A percentile compares a stretch with the other conserved stretches of the same genome.
Evolutionary conservation across 2,113 vertebrate species (phyloP).

Genomic region (Symphodus melops): DNA sequence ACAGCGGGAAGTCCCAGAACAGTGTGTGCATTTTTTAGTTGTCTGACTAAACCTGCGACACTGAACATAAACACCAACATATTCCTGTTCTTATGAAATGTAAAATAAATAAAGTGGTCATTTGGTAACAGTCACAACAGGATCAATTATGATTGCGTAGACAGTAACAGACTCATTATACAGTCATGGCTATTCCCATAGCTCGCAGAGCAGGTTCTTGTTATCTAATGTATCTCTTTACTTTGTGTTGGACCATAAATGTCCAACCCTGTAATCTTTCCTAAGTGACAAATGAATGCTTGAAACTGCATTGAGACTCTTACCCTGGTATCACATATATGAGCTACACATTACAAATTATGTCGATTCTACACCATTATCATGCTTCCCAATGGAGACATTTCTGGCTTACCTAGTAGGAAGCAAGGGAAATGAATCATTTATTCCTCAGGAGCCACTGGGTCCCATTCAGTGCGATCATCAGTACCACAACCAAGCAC

Average conservation of each 20-base stretch:
- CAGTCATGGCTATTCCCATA: background rate
- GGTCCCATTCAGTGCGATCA: conserved; percentile 27
- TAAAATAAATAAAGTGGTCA: conserved; percentile 39
- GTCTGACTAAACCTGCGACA: background rate
- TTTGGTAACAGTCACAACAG: conserved; percentile 27
- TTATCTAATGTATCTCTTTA: background rate
- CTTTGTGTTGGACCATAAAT: background rate
- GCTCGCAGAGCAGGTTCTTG: background rate
- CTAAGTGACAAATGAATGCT: conserved; percentile 1
- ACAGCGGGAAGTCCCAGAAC: background rate
- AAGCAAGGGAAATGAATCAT: conserved; percentile 60
- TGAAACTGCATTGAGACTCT: conserved; percentile 6
- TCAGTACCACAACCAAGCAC: conserved; percentile 17
- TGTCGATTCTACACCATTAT: conserved; percentile 39
- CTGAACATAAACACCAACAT: conserved; percentile 17
- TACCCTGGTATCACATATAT: conserved; percentile 5
- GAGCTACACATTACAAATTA: conserved; percentile 13
- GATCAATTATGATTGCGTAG: conserved; percentile 20
- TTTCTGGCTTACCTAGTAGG: conserved; percentile 20
- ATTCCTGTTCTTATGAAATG: conserved; percentile 32
- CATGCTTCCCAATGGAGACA: conserved; percentile 7
- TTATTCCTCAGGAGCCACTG: conserved; percentile 38
- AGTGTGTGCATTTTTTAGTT: background rate
- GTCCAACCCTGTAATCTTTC: background rate
- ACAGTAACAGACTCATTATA: conserved; percentile 19